A percentile compares a stretch with the other conserved stretches of the same genome.
Conservation (phyloP, 2,113 vertebrate genomes). For the Gnathonemus echidnorhynchus region DNA sequence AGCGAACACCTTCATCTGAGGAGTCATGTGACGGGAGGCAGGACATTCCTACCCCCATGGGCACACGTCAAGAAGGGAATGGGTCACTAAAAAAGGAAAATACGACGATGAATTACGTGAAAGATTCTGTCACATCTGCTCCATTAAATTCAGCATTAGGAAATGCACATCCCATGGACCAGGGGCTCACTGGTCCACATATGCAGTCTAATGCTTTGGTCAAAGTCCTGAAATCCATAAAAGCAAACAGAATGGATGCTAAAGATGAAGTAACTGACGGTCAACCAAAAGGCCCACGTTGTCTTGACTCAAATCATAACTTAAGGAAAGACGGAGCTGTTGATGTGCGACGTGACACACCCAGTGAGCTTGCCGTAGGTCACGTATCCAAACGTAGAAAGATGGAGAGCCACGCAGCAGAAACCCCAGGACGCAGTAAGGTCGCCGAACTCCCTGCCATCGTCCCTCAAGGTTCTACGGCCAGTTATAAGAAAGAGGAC, state of each 20-base stretch:
- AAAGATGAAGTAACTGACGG: background rate
- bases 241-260: slow-evolving; percentile 37
- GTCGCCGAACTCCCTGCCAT: background rate
- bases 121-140: background rate
- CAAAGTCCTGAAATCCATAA: slow-evolving; percentile 60
- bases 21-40: slow-evolving; percentile 21
- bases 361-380: slow-evolving; percentile 20
- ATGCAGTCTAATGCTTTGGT: slow-evolving; percentile 44
- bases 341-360: background rate
- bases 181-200: slow-evolving; percentile 19
- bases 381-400: slow-evolving; percentile 52
- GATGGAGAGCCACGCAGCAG: slow-evolving; percentile 18
- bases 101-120: background rate
- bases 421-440: background rate
- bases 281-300: background rate
- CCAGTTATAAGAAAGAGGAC: background rate
- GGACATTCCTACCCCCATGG: background rate
- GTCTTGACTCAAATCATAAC: background rate
- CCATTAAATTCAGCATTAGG: background rate
- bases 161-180: background rate
- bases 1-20: slow-evolving; percentile 1
- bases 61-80: background rate
- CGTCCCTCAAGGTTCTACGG: background rate
- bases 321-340: background rate
- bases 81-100: background rate